Conservation (phyloP, 2,113 vertebrate genomes). For the Columbina picui region DNA sequence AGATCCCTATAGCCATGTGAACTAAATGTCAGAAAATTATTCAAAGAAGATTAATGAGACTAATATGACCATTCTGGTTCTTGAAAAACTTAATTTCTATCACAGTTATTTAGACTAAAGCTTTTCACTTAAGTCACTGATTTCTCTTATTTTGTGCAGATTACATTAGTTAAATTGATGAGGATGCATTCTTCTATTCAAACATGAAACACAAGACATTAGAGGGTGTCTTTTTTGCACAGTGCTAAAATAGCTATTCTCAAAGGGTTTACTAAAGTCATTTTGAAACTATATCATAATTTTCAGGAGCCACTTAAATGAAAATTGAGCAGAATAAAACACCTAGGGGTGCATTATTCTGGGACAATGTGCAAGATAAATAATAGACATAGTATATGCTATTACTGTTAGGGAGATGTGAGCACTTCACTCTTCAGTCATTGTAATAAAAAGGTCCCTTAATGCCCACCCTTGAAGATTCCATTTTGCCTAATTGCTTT, state of each 20-base stretch:
- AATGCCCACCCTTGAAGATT: neutral
- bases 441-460: neutral
- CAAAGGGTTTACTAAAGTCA: neutral
- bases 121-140: neutral
- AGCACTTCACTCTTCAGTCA: neutral
- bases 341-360: neutral
- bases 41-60: neutral
- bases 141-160: neutral
- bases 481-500: neutral
- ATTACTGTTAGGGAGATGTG: neutral
- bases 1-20: neutral
- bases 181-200: neutral
- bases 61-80: neutral
- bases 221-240: neutral
- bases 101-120: neutral
- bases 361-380: neutral
- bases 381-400: neutral
- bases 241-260: neutral
- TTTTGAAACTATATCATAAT: conserved; percentile 10
- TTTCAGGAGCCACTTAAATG: neutral
- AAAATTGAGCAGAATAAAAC: conserved; percentile 21
- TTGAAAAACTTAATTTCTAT: neutral
- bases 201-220: neutral
- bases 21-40: neutral
- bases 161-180: neutral